Evolutionary conservation across 2,113 vertebrate species (phyloP).

Genomic region (Pionites leucogaster): DNA sequence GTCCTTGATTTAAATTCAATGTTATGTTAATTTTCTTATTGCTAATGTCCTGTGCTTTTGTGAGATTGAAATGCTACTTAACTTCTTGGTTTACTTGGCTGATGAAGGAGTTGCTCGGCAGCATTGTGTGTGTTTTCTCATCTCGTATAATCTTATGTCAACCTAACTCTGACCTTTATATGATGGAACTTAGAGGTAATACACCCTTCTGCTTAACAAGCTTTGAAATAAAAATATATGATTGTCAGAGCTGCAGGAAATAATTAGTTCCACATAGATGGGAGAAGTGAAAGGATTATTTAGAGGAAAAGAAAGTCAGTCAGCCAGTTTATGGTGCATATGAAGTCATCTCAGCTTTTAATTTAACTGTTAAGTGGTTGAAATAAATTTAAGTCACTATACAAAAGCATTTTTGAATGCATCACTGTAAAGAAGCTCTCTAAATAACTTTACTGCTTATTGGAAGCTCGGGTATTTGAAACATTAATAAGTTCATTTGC

Average conservation of each 20-base stretch:
- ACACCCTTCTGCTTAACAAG: slow-evolving; percentile 1
- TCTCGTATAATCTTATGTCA: neutral
- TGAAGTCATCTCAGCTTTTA: neutral
- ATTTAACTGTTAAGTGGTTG: neutral
- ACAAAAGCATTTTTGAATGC: neutral
- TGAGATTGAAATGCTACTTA: neutral
- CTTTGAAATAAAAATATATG: slow-evolving; percentile 45
- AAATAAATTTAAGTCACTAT: slow-evolving; percentile 8
- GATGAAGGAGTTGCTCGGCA: neutral
- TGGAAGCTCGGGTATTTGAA: neutral
- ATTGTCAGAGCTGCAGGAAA: slow-evolving; percentile 39
- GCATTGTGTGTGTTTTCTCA: neutral
- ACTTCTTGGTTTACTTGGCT: neutral
- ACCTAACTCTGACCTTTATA: slow-evolving; percentile 34
- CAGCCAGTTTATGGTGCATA: slow-evolving; percentile 4
- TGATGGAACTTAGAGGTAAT: slow-evolving; percentile 6
- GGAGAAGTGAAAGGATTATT: slow-evolving; percentile 16
- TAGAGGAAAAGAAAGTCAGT: slow-evolving; percentile 28
- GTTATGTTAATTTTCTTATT: neutral
- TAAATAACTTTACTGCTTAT: neutral
- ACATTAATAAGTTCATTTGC: neutral
- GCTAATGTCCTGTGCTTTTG: neutral
- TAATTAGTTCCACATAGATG: slow-evolving; percentile 29
- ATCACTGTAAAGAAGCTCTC: neutral
- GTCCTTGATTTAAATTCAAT: neutral